A percentile compares a stretch with the other conserved stretches of the same genome.
phyloP scores from a whole-genome alignment of 2,113 vertebrate genomes.

The Ailurus styani region DNA sequence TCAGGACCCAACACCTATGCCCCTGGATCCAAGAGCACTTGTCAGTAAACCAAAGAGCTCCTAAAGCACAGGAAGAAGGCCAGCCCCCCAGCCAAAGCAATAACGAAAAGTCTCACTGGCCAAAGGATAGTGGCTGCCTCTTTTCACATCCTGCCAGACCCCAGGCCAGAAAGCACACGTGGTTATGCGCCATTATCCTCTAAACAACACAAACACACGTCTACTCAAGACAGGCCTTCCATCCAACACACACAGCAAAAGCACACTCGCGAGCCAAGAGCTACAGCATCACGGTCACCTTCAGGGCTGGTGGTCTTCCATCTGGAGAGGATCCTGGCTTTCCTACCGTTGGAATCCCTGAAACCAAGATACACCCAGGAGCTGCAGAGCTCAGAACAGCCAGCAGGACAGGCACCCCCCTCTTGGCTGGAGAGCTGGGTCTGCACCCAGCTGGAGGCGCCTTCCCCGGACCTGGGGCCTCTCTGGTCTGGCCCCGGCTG shows the following conservation, averaged over 20 bases:
- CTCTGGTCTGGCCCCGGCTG: not conserved
- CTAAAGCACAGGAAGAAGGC: not conserved
- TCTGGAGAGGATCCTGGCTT: slow-evolving; percentile 44
- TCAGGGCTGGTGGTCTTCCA: slow-evolving; percentile 46
- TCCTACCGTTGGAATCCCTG: slow-evolving; percentile 13
- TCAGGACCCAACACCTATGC: not conserved
- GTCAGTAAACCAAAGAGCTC: not conserved
- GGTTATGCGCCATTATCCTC: not conserved
- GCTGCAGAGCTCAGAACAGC: not conserved
- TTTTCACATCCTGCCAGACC: slow-evolving; percentile 48
- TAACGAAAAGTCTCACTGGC: not conserved
- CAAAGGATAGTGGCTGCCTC: slow-evolving; percentile 35
- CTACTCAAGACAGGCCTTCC: not conserved
- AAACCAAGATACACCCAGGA: slow-evolving; percentile 53
- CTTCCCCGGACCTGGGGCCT: not conserved
- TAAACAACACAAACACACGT: slow-evolving; percentile 50
- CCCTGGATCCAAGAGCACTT: not conserved
- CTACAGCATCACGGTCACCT: slow-evolving; percentile 45
- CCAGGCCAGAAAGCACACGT: slow-evolving; percentile 40
- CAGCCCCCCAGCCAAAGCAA: not conserved
- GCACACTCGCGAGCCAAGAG: not conserved
- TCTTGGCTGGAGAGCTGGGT: not conserved
- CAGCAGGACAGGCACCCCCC: not conserved
- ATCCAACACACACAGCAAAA: slow-evolving; percentile 59
- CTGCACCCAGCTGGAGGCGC: not conserved